A percentile compares a stretch with the other conserved stretches of the same genome.
Evolutionary conservation across 1,140 invertebrate genomes (phyloP).

Genomic region (Planococcus citri): DNA sequence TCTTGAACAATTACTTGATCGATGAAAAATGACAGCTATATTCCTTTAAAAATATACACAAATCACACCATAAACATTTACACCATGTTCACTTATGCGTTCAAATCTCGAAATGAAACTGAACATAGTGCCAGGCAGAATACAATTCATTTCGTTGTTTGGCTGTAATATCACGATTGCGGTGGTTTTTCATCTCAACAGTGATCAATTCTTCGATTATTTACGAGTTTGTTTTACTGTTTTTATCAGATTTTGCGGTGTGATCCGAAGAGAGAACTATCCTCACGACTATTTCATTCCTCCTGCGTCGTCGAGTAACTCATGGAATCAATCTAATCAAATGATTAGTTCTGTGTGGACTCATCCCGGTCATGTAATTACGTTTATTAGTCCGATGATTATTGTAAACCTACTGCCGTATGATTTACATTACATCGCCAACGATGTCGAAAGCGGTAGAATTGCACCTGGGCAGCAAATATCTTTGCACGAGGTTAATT

Average conservation of each 20-base stretch:
- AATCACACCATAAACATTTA: no score
- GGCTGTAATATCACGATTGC: no score
- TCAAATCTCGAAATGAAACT: no score
- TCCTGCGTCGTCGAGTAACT: not conserved
- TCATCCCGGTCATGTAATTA: conserved; percentile 74
- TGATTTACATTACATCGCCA: conserved; percentile 47
- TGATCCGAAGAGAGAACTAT: conserved; percentile 65
- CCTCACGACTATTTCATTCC: conserved; percentile 45
- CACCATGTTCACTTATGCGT: no score
- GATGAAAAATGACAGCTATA: no score
- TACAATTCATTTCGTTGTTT: no score
- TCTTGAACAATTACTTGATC: no score
- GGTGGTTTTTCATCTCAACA: no score
- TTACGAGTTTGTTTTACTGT: not conserved
- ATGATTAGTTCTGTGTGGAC: conserved; percentile 29
- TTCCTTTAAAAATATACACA: no score
- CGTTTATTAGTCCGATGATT: conserved; percentile 66
- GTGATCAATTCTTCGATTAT: no score
- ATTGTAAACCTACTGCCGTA: conserved; percentile 64
- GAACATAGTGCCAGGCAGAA: no score
- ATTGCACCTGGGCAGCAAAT: conserved; percentile 41
- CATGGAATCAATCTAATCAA: conserved; percentile 1
- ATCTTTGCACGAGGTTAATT: conserved; percentile 29
- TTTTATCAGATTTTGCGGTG: conserved; percentile 56
- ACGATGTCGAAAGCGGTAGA: conserved; percentile 37